Percentiles rank a stretch among this genome's conserved stretches.
These are phyloP conservation scores for Alloscopus bannaensis DNA, from an alignment of 2,888 invertebrate genomes.

Conservation along the genomic window DNA sequence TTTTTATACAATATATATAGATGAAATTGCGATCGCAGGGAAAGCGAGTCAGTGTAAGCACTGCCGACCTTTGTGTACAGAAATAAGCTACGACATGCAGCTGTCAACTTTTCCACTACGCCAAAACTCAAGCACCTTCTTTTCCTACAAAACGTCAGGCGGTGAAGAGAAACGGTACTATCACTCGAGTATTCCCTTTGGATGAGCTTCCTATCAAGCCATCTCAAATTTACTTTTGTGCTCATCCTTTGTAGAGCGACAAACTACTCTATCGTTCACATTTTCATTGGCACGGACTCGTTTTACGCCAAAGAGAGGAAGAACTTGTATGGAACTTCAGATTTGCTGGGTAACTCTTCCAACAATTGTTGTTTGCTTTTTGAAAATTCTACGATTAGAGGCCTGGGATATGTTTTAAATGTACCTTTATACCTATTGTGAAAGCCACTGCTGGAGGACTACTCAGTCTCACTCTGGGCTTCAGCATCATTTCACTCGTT, in stretches of 20 bases:
- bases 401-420: no score
- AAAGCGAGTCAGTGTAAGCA: not conserved
- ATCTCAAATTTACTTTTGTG: not conserved
- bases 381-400: no score
- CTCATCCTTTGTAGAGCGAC: not conserved
- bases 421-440: no score
- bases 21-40: not conserved
- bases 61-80: not conserved
- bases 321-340: not conserved
- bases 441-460: no score
- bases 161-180: not conserved
- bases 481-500: slow-evolving; percentile 29
- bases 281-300: slow-evolving; percentile 7
- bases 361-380: no score
- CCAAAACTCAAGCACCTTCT: not conserved
- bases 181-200: not conserved
- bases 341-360: not conserved
- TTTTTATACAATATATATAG: not conserved
- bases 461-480: slow-evolving; percentile 29
- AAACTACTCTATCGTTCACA: slow-evolving; percentile 20
- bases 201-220: not conserved
- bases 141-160: not conserved
- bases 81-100: not conserved
- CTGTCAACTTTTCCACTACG: slow-evolving; percentile 1
- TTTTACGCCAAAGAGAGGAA: slow-evolving; percentile 23